Evolutionary conservation across 2,797 vertebrate genomes (phyloP).

Genomic region (Prionace glauca): DNA sequence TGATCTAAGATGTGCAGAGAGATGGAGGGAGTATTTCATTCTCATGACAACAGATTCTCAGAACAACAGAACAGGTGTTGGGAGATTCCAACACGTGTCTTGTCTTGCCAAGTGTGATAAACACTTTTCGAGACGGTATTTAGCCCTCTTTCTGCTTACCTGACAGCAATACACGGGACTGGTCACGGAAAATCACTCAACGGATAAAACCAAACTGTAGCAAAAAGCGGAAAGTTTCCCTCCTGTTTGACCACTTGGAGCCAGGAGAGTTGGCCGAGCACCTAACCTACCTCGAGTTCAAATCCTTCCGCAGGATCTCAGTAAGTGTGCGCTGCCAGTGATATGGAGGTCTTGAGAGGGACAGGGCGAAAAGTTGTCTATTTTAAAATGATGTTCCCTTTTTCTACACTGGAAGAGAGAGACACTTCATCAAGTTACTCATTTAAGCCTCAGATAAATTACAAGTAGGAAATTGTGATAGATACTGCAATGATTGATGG

Average conservation of each 20-base stretch:
- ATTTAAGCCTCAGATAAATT: neutral
- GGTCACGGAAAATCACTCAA: constrained; percentile 91
- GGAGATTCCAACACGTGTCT: no score
- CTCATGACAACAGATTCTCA: neutral
- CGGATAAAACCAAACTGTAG: constrained; percentile 82
- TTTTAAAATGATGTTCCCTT: neutral
- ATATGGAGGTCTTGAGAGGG: no score
- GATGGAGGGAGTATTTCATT: neutral
- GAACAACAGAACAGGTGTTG: no score
- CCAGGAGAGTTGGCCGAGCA: constrained; percentile 84
- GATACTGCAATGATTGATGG: neutral
- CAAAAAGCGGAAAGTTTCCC: constrained; percentile 88
- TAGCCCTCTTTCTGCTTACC: neutral
- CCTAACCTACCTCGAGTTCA: constrained; percentile 86
- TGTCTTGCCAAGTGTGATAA: neutral
- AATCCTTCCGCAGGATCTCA: constrained; percentile 87
- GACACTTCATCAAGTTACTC: neutral
- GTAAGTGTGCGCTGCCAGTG: constrained; percentile 56
- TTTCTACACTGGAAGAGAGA: neutral
- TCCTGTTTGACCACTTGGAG: constrained; percentile 88
- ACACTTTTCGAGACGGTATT: neutral
- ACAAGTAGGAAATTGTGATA: neutral
- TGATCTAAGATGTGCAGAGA: neutral
- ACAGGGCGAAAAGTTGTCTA: neutral
- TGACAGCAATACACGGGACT: constrained; percentile 78